Evolutionary conservation across 2,113 vertebrate genomes (phyloP), one percentile per base, ranked within the genome.

Genomic region (Sarotherodon lohbergeri): DNA sequence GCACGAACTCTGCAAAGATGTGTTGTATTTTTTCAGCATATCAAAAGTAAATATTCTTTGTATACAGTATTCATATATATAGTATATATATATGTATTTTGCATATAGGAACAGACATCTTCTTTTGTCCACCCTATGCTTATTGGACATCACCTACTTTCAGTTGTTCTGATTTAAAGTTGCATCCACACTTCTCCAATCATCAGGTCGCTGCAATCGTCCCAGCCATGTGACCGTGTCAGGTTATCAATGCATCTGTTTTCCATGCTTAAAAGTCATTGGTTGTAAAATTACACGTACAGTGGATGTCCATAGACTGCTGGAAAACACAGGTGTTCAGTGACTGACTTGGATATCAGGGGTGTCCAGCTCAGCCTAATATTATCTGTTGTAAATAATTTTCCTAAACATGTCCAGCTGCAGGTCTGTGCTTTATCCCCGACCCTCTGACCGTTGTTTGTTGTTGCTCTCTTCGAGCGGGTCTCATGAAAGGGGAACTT

Each of bases 401-500:
- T 93, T 93, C 85, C 88, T 90, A 89, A 93, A 94, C 85, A 36
- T 48, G 90, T 61, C 89, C 92, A 91, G 81, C 91, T 88, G 85
- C 84, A 82, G 79, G 24, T 80, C 41, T 6, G 17, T 1, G 36
- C 84, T 90, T 89, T 90, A 88, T 88, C 88, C 82, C 32, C 11
- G 29, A 54, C 78, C 48, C 52, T 90, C 87, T 76, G 89, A 92
- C 90, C 91, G 55, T 4, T 93, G 92, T 93, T 94, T 94, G 93
- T 92, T 92, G 88, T 93, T 94, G 93, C 91, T 91, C 83, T 85
- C 80, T 91, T 92, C 68, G 34, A 92, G 92, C 92, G 89, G 59
- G 89, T 89, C 89, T 94, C 87, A 85, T 95, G 89, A 95, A 94
- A 95, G 93, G 81, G 85, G 92, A 94, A 85, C 86, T 91, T 66